phyloP scores from a whole-genome alignment of 2,888 invertebrate genomes.

The Habrosyne pyritoides region DNA sequence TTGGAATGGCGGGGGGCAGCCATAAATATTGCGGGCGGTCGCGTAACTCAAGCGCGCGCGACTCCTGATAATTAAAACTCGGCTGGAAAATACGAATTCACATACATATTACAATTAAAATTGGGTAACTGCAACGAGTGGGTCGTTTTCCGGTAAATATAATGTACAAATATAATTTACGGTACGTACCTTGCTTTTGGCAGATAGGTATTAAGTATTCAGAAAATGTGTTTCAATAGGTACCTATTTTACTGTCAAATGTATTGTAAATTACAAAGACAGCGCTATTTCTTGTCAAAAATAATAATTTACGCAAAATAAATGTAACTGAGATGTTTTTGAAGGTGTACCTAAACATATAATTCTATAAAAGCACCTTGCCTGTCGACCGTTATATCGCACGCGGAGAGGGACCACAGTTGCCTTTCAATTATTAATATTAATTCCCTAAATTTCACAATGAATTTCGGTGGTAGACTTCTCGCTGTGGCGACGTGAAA shows the following conservation, averaged over 20 bases:
- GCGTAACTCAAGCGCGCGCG: slow-evolving; percentile 80
- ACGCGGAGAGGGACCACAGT: slow-evolving; percentile 31
- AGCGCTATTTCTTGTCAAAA: too few relatives aligned
- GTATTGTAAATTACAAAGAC: not conserved
- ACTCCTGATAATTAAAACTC: slow-evolving; percentile 84
- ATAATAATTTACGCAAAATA: too few relatives aligned
- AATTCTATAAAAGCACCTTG: not conserved
- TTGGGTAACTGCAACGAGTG: slow-evolving; percentile 68
- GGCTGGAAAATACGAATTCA: slow-evolving; percentile 79
- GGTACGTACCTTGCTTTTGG: slow-evolving; percentile 14
- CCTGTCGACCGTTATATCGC: slow-evolving; percentile 16
- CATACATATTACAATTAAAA: slow-evolving; percentile 84
- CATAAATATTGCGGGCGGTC: slow-evolving; percentile 84
- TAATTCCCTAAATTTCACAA: slow-evolving; percentile 39
- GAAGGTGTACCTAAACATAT: not conserved
- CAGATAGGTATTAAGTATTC: not conserved
- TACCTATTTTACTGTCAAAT: not conserved
- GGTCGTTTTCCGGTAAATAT: slow-evolving; percentile 61
- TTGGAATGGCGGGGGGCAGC: slow-evolving; percentile 74
- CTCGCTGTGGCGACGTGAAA: not conserved
- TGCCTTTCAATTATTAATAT: slow-evolving; percentile 44
- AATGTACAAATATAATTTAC: slow-evolving; percentile 45
- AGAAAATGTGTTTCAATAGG: not conserved
- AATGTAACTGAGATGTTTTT: not conserved
- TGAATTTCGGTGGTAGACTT: slow-evolving; percentile 21